A percentile compares a stretch with the other conserved stretches of the same genome.
Conservation (phyloP, 23 tunicate species). For the Phallusia fumigata region DNA sequence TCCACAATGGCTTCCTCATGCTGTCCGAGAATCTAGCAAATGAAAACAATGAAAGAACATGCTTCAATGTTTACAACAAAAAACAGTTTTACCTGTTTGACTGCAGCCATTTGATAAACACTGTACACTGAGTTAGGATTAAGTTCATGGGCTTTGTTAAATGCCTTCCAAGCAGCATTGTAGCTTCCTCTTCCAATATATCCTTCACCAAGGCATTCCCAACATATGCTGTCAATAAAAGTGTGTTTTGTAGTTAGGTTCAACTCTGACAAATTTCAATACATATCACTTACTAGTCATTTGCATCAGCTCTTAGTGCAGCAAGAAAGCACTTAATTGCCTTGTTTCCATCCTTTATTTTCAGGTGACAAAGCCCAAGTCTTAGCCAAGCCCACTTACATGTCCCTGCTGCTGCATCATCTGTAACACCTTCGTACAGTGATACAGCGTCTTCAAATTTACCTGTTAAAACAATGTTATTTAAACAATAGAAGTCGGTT, state of each 20-base stretch:
- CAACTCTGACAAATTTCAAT: not conserved
- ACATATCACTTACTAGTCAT: conserved; percentile 58
- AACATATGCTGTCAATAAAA: conserved; percentile 50
- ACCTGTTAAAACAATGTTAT: too few species aligned
- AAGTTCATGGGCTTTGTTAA: conserved; percentile 57
- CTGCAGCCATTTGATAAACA: conserved; percentile 74
- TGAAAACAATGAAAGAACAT: not conserved
- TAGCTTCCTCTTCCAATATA: conserved; percentile 74
- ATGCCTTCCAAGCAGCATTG: conserved; percentile 83
- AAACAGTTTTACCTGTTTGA: conserved; percentile 62
- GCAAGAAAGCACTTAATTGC: conserved; percentile 70
- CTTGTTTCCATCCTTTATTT: conserved; percentile 37
- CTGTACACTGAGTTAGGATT: conserved; percentile 74
- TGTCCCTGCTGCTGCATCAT: conserved; percentile 29
- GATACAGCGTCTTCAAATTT: conserved; percentile 59
- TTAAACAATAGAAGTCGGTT: too few species aligned
- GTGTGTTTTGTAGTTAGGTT: not conserved
- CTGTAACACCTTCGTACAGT: conserved; percentile 59
- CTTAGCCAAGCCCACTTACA: conserved; percentile 94
- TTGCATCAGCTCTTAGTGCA: conserved; percentile 53
- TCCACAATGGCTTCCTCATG: conserved; percentile 58
- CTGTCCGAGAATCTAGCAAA: conserved; percentile 39
- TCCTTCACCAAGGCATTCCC: conserved; percentile 92
- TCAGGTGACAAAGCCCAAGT: conserved; percentile 69
- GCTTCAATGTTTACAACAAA: too few species aligned